phyloP scores from a whole-genome alignment of 2,888 invertebrate genomes.

The Ariolimax columbianus region DNA sequence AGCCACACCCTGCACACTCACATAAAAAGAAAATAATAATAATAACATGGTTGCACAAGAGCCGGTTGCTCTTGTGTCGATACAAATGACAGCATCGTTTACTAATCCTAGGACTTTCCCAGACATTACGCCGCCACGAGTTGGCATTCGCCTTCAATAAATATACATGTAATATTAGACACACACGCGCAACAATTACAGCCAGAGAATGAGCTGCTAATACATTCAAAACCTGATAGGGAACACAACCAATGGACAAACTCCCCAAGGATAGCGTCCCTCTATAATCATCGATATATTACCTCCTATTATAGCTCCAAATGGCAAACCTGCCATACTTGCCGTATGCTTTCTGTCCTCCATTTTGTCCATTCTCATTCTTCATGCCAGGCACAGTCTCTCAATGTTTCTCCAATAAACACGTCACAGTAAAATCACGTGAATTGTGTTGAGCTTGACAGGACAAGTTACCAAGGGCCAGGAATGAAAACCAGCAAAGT shows the following conservation, averaged over 20 bases:
- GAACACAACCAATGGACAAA: neutral
- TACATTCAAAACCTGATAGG: neutral
- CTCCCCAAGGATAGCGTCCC: neutral
- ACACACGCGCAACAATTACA: neutral
- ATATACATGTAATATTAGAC: neutral
- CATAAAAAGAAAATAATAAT: too few species aligned
- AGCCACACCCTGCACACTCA: neutral
- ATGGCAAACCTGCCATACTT: neutral
- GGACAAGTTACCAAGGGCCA: neutral
- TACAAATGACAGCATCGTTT: neutral
- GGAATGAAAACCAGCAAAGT: neutral
- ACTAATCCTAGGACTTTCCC: neutral
- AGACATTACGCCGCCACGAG: neutral
- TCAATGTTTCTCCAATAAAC: neutral
- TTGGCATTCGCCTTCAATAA: neutral
- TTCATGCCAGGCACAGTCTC: neutral
- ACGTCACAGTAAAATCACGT: neutral
- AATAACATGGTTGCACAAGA: too few species aligned
- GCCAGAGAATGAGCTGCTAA: neutral
- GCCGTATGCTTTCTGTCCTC: neutral
- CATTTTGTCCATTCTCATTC: neutral
- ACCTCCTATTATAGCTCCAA: neutral
- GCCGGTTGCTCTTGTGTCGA: too few species aligned
- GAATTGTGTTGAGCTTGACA: too few species aligned
- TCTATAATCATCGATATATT: neutral